Conservation (phyloP, 2,113 vertebrate species). For the Peromyscus californicus region DNA sequence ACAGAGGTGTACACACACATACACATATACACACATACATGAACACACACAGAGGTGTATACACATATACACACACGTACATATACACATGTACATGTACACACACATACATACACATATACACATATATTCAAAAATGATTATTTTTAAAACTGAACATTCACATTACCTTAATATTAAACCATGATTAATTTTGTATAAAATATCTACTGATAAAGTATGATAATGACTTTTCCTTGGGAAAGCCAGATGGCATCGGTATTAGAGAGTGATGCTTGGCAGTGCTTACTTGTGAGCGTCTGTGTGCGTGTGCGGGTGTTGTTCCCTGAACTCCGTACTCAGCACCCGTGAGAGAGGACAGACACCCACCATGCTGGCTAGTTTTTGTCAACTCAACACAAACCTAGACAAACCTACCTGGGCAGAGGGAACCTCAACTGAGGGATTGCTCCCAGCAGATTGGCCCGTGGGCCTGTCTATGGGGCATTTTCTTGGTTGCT, state of each 20-base stretch:
- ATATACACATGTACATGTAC: too few species aligned
- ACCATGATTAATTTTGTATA: neutral
- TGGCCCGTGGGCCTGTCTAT: neutral
- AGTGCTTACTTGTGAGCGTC: neutral
- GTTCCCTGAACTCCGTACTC: accelerated
- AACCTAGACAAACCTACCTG: neutral
- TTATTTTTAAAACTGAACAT: neutral
- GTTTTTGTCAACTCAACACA: neutral
- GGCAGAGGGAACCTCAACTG: neutral
- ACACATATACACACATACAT: neutral
- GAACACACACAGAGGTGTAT: too few species aligned
- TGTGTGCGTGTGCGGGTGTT: too few species aligned
- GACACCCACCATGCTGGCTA: neutral
- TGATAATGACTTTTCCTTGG: neutral
- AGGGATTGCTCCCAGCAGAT: neutral
- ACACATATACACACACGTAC: neutral
- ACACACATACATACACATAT: too few species aligned
- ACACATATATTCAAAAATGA: neutral
- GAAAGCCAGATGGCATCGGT: neutral
- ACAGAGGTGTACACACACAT: neutral
- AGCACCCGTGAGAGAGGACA: neutral
- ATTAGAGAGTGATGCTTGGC: neutral
- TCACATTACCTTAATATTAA: neutral
- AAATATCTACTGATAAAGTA: neutral
- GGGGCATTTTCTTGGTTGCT: neutral